A percentile compares a stretch with the other conserved stretches of the same genome.
These are phyloP conservation scores for Oreochromis niloticus DNA, from an alignment of 2,113 vertebrate species.

Conservation along the genomic window DNA sequence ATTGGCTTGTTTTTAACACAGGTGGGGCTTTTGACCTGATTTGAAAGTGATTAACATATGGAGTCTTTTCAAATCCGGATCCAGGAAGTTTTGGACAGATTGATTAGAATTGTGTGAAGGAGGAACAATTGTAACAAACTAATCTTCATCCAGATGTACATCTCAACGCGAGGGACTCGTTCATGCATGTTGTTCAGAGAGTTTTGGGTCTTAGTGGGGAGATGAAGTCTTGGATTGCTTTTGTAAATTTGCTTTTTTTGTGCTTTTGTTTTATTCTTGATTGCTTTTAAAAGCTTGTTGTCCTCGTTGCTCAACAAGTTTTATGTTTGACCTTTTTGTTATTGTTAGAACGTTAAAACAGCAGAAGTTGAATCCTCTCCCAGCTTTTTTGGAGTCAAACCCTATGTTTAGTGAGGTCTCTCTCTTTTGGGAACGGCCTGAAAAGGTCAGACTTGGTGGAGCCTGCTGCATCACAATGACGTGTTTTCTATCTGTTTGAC, in stretches of 20 bases:
- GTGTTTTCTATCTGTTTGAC: background rate
- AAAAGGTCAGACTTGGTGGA: background rate
- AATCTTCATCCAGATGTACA: background rate
- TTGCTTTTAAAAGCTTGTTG: background rate
- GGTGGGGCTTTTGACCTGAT: fast-evolving
- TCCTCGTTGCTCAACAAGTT: background rate
- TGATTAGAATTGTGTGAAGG: background rate
- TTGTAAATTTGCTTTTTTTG: background rate
- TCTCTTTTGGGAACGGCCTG: fast-evolving
- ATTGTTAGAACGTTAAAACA: background rate
- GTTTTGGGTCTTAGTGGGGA: fast-evolving
- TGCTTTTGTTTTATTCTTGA: background rate
- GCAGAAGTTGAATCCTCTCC: background rate
- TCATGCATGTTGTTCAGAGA: fast-evolving
- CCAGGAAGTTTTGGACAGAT: background rate
- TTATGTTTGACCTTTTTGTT: background rate
- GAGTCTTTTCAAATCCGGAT: background rate
- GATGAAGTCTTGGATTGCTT: background rate
- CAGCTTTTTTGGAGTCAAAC: background rate
- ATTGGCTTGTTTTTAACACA: background rate
- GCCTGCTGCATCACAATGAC: background rate
- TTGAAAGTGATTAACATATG: background rate
- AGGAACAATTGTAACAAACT: background rate
- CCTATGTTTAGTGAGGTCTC: fast-evolving
- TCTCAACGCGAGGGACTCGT: background rate